Base-by-base conservation (phyloP, 2,797 vertebrate genomes). In the Saguinus oedipus region DNA sequence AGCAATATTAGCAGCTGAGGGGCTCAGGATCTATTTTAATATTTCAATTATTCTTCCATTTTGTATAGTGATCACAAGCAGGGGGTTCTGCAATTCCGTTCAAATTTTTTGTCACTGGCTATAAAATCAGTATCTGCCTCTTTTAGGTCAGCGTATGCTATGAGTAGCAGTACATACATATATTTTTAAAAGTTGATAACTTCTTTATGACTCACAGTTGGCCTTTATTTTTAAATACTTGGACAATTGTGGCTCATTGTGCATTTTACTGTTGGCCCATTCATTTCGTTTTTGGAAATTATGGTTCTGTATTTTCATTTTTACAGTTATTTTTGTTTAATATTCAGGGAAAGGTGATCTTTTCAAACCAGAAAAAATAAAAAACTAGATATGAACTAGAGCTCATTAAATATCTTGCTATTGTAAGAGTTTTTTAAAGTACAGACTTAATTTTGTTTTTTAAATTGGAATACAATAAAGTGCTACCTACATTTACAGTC, bases 261-360 rank as follows among this genome's bases (percentile, higher is more conserved):
- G 98, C 98, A 96, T 98, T 98, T 99, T 99, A 98, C 98, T 99
- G 98, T 98, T 98, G 98, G 98, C 97, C 97, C 97, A 96, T 97
- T 98, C 98, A 98, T 98, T 98, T 98, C 97, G 96, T 97, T 98
- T 98, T 98, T 93, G 61, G 96, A 98, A 98, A 98, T 98, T 96
- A 97, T 90, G 97, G 97, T 98, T 98, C 95, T 98, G 57, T 98
- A 83, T 98, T 98, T 98, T 98, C 95, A 98, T 98, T 98, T 98
- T 68, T 98, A 97, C 98, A 97, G 94, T 96, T 96, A 97, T 96
- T 96, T 98, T 97, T 97, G 57, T 98, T 98, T 98, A 98, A 98
- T 96, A 98, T 99, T 99, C 98, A 99, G 98, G 98, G 97, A 99
- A 99, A 98, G 99, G 98, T 95, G 97, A 98, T 98, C 93, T 98